Percentiles rank a stretch among this genome's conserved stretches.
phyloP scores from a whole-genome alignment of 2,113 vertebrate species.

The Anhinga anhinga region DNA sequence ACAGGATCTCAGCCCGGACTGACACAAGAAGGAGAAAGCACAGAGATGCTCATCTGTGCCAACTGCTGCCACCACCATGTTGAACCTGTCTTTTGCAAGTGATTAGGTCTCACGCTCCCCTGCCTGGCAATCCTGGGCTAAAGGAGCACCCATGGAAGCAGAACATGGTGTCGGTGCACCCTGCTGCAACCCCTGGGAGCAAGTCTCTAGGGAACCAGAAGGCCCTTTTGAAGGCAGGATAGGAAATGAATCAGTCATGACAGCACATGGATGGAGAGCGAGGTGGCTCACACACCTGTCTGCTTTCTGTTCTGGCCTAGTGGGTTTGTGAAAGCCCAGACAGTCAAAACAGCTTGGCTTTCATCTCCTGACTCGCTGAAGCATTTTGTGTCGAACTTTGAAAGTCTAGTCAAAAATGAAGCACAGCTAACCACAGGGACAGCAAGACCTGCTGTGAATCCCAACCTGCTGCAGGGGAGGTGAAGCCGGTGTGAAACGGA shows the following conservation, averaged over 20 bases:
- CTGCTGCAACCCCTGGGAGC: not conserved
- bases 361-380: conserved; percentile 26
- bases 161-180: not conserved
- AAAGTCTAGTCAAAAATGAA: not conserved
- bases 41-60: not conserved
- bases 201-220: not conserved
- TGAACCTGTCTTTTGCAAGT: not conserved
- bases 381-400: conserved; percentile 31
- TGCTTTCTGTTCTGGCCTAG: conserved; percentile 16
- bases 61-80: not conserved
- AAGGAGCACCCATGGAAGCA: not conserved
- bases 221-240: not conserved
- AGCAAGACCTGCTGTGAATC: not conserved
- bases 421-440: not conserved
- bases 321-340: conserved; percentile 4
- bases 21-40: not conserved
- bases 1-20: not conserved
- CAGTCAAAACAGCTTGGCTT: not conserved
- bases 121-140: not conserved
- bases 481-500: not conserved
- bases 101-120: too few species aligned
- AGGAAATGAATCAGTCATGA: not conserved
- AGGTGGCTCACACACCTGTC: not conserved
- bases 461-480: not conserved
- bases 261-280: not conserved